Evolutionary conservation across 2,888 invertebrate genomes (phyloP), one percentile per base, ranked within the genome.

Genomic region (Plutella xylostella): DNA sequence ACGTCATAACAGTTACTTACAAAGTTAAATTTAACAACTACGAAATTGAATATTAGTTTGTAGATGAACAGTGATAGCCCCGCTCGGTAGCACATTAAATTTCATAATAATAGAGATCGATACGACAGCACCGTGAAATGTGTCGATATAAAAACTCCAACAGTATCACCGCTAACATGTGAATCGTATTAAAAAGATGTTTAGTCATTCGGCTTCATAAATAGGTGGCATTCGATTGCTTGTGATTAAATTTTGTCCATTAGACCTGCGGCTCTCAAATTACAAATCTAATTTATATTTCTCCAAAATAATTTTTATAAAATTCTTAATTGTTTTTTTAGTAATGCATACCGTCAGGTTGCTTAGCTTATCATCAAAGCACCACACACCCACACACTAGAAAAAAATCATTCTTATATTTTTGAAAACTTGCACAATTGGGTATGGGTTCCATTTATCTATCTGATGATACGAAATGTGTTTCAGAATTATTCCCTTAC

Each of bases 101-200:
- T 80, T 79, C 76, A 79, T 80, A 82, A 33, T 77, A 82, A 80
- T 80, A 80, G 77, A 75, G 64, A 75, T 77, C 71, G 76, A 83
- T 79, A 78, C 77, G 68, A 74, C 75, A 37, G 72, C 65, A 78
- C 82, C 82, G 83, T 83, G 83, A 83, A 82, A 83, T 79, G 80
- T 78, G 68, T 69, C 72, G 76, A 69, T 72, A 79, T 65, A 83
- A 83, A 82, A 83, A 83, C 79, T 79, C 76, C 77, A 78, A 80
- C 77, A 77, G 75, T 79, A 83, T 82, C 82, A 78, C 76, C 65
- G 75, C 74, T 73, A 77, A 83, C 83, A 82, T 83, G 83, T 83
- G 83, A 83, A 83, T 79, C 80, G 80, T 82, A 83, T 83, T 80
- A 83, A 82, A 83, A 83, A 80, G 67, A 59, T 83, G 83, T 82